Evolutionary conservation across 2,797 vertebrate genomes (phyloP).

Genomic region (Acanthis flammea): DNA sequence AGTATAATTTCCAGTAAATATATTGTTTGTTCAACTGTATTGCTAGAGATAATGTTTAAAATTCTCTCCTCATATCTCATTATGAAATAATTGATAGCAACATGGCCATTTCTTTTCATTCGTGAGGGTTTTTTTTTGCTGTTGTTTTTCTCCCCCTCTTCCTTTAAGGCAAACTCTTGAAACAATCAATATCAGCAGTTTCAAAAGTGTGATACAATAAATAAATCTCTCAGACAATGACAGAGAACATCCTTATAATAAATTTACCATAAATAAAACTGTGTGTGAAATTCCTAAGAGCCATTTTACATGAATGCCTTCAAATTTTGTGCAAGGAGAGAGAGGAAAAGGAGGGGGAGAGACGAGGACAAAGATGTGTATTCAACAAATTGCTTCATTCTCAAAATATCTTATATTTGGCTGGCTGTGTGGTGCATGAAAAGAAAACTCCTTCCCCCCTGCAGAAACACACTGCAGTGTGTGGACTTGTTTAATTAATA

Average conservation of each 20-base stretch:
- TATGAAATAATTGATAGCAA: constrained; percentile 71
- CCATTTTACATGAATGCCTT: constrained; percentile 59
- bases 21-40: constrained; percentile 65
- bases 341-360: background rate
- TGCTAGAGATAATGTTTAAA: constrained; percentile 68
- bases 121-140: background rate
- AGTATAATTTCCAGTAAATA: constrained; percentile 71
- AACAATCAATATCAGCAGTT: constrained; percentile 67
- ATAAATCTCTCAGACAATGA: constrained; percentile 74
- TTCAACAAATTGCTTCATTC: constrained; percentile 21
- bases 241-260: constrained; percentile 72
- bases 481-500: background rate
- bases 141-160: constrained; percentile 7
- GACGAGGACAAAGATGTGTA: background rate
- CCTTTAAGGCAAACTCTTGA: constrained; percentile 58
- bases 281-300: constrained; percentile 53
- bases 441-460: background rate
- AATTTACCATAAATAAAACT: constrained; percentile 70
- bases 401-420: constrained; percentile 7
- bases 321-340: constrained; percentile 21
- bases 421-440: background rate
- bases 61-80: constrained; percentile 66
- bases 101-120: constrained; percentile 59
- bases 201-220: constrained; percentile 66
- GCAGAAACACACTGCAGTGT: background rate